Evolutionary conservation across 2,113 vertebrate species (phyloP), one percentile per base, ranked within the genome.

Genomic region (Oncorhynchus mykiss): DNA sequence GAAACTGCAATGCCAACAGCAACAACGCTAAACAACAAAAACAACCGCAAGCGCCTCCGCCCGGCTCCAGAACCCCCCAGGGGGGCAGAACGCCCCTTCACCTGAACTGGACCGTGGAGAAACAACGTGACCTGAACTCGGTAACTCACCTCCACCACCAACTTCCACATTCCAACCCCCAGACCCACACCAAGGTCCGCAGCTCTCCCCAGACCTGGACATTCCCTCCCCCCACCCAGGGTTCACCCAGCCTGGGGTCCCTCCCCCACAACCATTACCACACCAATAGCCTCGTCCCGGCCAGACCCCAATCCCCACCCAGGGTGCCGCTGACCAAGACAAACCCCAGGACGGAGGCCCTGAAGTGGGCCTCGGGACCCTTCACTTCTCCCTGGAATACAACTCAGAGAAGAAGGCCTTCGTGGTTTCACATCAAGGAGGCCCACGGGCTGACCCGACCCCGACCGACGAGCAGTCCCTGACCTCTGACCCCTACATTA

Each of bases 401-500:
- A 98, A 99, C 78, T 95, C 96, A 66, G 96, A 98, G 90, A 99
- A 91, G 91, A 99, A 99, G 80, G 95, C 97, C 1, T 98, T 99
- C 87, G 91, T 99, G 73, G 98, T 99, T 99, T 67, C 97, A 98
- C 84, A 98, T 99, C 84, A 96, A 98, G 88, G 97, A 99, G 90
- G 98, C 97, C 60, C 93, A 94, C 62, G 96, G 96, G 4, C 89
- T 99, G 74, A 96, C 94, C 14, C 96, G 74, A 96, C 94, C 14
- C 96, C 97, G 67, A 99, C 96, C 78, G 97, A 99, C 65, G 98
- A 99, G 79, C 98, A 98, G 87, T 98, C 98, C 0, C 93, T 98
- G 94, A 99, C 97, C 82, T 99, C 98, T 75, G 98, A 99, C 90
- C 98, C 98, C 0, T 99, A 99, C 88, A 97, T 99, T 89, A 99